Percentiles rank a stretch among this genome's conserved stretches.
Evolutionary conservation across 1,140 invertebrate genomes (phyloP).

Genomic region (Heterodera schachtii): DNA sequence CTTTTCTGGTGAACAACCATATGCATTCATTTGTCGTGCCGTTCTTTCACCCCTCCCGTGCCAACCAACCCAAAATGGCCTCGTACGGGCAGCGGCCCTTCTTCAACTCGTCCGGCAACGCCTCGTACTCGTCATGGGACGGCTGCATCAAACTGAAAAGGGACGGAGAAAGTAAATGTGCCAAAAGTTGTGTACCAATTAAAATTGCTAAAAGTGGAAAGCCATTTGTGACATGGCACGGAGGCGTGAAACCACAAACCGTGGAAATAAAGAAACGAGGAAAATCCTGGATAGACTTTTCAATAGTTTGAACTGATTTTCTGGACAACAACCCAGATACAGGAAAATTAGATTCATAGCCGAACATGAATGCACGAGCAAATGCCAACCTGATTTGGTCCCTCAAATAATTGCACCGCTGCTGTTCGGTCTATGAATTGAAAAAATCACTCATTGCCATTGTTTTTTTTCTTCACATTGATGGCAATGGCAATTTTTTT

Average conservation of each 20-base stretch:
- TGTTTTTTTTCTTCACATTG: background rate
- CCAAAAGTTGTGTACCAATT: too few relatives aligned
- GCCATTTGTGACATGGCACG: too few relatives aligned
- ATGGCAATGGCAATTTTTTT: conserved; percentile 84
- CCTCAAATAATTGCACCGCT: conserved; percentile 82
- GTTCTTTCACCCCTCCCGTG: too few relatives aligned
- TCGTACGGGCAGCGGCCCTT: conserved; percentile 27
- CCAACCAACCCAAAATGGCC: conserved; percentile 33
- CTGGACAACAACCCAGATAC: too few relatives aligned
- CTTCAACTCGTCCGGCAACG: conserved; percentile 50
- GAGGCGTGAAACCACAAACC: too few relatives aligned
- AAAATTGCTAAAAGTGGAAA: background rate
- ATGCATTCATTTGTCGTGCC: too few relatives aligned
- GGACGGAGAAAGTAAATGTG: background rate
- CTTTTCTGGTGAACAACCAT: conserved; percentile 24
- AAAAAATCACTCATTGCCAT: background rate
- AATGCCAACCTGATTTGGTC: conserved; percentile 76
- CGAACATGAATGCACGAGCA: background rate
- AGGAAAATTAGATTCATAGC: too few relatives aligned
- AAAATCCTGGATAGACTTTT: too few relatives aligned
- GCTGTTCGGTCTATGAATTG: conserved; percentile 79
- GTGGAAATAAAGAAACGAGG: too few relatives aligned
- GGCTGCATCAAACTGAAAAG: conserved; percentile 74
- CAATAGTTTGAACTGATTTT: too few relatives aligned
- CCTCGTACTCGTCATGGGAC: conserved; percentile 74